Evolutionary conservation across 1,140 invertebrate genomes (phyloP), one percentile per base, ranked within the genome.

Genomic region (Bombus confusus): DNA sequence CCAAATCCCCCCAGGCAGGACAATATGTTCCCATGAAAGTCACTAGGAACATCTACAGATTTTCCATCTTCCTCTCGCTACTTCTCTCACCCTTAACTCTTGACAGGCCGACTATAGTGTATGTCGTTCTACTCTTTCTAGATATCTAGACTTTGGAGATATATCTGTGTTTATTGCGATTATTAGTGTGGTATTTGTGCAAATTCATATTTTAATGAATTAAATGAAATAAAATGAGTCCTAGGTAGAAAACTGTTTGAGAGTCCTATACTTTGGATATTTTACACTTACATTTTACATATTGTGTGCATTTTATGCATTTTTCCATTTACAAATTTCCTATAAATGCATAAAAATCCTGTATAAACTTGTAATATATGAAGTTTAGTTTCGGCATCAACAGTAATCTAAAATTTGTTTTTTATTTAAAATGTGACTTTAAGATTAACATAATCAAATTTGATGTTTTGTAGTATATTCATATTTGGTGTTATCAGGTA

Each of bases 1-100:
- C 92, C 92, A 93, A 92, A 92, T 92, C 91, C 80, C 82, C 78
- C 75, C 91, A 92, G 90, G 83, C 80, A 57, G 59, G 88, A 87
- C 89, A 91, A 92, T 83, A 64, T 62, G 64, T 62, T 73, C 78
- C 57, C 80, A 73, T 85, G 66, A 91, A 93, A 89, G 86, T 88
- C 79, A 83, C 88, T 85, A 90, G 68, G 25, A 31, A 34, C 4
- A 4, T 83, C 59, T 34, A 64, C 62, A 47, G 47, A 39, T 89
- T 69, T 85, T 57, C 34, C 13, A 43, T 74, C 59, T 22, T 41
- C n/a, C 13, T 80, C n/a, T 13, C 25, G 22, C 37, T 34, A 12
- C 28, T 34, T 13, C 28, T 76, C 41, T 52, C 41, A 64, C 39
- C 43, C 79, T 34, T 43, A 59, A 59, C 28, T 28, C 8, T 31